phyloP scores from a whole-genome alignment of 2,113 vertebrate species.

The Myrmophylax atrothorax region DNA sequence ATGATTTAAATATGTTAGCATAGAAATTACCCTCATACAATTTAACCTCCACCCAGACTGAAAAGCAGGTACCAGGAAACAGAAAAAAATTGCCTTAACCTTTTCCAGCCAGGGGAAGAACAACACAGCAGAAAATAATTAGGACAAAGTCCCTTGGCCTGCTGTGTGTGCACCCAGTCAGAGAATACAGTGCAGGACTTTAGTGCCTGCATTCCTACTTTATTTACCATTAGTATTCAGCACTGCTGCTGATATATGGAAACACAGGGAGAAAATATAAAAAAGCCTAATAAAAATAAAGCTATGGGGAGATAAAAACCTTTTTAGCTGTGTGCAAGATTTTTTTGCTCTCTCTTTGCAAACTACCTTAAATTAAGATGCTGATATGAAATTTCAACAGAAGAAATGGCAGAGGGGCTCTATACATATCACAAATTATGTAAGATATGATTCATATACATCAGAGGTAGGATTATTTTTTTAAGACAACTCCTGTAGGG shows the following conservation, averaged over 20 bases:
- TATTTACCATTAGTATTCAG: not conserved
- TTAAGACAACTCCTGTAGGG: not conserved
- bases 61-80: not conserved
- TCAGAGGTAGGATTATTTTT: not conserved
- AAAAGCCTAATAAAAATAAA: not conserved
- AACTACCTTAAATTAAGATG: not conserved
- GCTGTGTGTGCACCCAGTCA: not conserved
- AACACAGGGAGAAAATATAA: not conserved
- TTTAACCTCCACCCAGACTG: not conserved
- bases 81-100: not conserved
- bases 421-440: not conserved
- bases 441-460: not conserved
- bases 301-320: not conserved
- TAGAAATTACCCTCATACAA: not conserved
- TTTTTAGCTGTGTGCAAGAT: not conserved
- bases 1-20: not conserved
- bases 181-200: not conserved
- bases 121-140: not conserved
- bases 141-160: not conserved
- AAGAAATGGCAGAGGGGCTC: not conserved
- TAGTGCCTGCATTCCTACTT: not conserved
- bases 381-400: not conserved
- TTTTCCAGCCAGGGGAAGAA: not conserved
- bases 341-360: not conserved
- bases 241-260: not conserved